Evolutionary conservation across 1,140 invertebrate species (phyloP).

Genomic region (Macrobrachium nipponense): DNA sequence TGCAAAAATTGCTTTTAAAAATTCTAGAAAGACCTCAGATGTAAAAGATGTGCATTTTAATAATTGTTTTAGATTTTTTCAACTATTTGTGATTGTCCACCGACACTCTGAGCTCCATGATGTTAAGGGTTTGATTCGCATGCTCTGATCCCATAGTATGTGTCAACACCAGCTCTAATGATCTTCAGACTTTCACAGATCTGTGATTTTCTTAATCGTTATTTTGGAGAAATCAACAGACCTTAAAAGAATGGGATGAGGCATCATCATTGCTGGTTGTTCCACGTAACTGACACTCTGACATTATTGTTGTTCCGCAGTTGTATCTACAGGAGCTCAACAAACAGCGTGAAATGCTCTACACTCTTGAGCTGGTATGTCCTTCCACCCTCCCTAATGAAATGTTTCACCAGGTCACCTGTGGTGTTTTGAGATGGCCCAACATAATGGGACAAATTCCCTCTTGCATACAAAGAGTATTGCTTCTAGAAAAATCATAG

Average conservation of each 20-base stretch:
- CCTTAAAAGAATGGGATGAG: neutral
- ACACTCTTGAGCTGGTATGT: conserved; percentile 85
- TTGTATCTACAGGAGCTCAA: conserved; percentile 89
- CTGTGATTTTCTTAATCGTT: too few species aligned
- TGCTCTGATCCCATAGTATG: conserved; percentile 39
- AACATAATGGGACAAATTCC: neutral
- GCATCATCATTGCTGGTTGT: conserved; percentile 30
- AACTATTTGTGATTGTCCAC: conserved; percentile 21
- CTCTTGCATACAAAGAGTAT: neutral
- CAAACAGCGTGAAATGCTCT: conserved; percentile 86
- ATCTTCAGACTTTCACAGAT: neutral
- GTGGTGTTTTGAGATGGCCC: neutral
- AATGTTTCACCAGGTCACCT: neutral
- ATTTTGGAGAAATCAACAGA: neutral
- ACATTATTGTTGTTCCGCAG: conserved; percentile 69
- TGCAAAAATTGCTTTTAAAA: too few species aligned
- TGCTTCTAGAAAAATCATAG: neutral
- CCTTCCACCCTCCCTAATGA: conserved; percentile 39
- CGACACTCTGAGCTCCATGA: conserved; percentile 35
- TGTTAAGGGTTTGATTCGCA: conserved; percentile 49
- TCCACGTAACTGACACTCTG: conserved; percentile 52
- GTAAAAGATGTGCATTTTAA: too few species aligned
- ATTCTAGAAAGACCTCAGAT: too few species aligned
- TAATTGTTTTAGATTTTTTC: neutral
- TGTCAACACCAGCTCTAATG: conserved; percentile 1